A percentile compares a stretch with the other conserved stretches of the same genome.
Conservation (phyloP, 2,888 invertebrate species). For the Auanema sp. region DNA sequence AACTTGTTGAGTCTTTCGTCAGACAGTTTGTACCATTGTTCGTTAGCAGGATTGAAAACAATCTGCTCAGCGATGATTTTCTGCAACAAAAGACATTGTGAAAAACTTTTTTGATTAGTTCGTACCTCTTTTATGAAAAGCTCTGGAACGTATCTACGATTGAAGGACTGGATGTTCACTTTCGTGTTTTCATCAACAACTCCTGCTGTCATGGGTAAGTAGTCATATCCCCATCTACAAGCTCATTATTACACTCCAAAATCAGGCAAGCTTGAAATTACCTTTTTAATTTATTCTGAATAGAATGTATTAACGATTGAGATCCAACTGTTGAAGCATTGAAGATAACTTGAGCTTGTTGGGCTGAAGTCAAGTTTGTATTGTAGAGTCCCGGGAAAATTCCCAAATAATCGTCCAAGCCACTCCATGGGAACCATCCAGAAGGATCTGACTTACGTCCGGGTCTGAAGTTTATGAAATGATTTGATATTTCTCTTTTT, state of each 20-base stretch:
- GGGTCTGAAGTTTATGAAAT: slow-evolving; percentile 14
- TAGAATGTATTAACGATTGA: background rate
- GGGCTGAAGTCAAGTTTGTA: background rate
- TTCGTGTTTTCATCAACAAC: slow-evolving; percentile 13
- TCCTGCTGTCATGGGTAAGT: slow-evolving; percentile 14
- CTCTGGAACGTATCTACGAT: background rate
- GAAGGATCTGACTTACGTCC: slow-evolving; percentile 16
- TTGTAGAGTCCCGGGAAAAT: slow-evolving; percentile 12
- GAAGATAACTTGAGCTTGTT: slow-evolving; percentile 11
- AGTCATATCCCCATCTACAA: slow-evolving; percentile 16
- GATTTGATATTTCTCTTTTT: background rate
- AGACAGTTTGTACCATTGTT: slow-evolving; percentile 16
- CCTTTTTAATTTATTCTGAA: background rate
- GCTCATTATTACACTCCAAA: too few species aligned
- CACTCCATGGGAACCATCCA: slow-evolving; percentile 15
- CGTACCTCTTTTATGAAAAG: slow-evolving; percentile 1
- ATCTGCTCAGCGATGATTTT: background rate
- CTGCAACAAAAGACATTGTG: background rate
- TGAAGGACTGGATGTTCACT: slow-evolving; percentile 13
- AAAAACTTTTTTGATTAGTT: slow-evolving; percentile 14
- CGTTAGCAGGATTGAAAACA: slow-evolving; percentile 7
- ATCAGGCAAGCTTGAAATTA: background rate
- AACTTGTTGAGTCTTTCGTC: slow-evolving; percentile 17
- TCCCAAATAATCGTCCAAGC: slow-evolving; percentile 7
- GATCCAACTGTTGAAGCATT: background rate